These are phyloP conservation scores for Tyria jacobaeae DNA, from an alignment of 2,888 invertebrate species.

Conservation along the genomic window DNA sequence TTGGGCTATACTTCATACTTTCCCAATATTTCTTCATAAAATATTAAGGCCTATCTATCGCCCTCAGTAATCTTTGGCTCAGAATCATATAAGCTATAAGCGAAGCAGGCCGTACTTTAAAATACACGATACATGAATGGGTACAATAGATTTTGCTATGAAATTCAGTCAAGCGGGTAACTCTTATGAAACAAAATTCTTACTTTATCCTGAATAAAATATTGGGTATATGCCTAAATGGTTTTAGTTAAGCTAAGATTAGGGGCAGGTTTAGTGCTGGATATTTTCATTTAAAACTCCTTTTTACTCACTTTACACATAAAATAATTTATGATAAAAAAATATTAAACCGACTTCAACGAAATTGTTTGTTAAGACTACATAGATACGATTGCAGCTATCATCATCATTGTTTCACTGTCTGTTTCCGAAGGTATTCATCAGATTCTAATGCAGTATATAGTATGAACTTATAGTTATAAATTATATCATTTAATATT, in stretches of 20 bases:
- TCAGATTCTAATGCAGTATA: no score
- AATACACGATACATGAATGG: constrained; percentile 40
- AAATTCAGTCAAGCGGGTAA: constrained; percentile 27
- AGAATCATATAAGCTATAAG: constrained; percentile 70
- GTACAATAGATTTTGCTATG: constrained; percentile 27
- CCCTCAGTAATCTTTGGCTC: constrained; percentile 67
- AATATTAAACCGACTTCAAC: no score
- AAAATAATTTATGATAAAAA: no score
- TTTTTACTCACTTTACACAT: no score
- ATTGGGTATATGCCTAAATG: constrained; percentile 4
- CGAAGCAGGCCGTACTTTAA: constrained; percentile 52
- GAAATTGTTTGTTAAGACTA: no score
- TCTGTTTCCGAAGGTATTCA: no score
- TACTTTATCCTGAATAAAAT: constrained; percentile 27
- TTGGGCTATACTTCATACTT: constrained; percentile 40
- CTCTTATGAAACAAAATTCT: constrained; percentile 22
- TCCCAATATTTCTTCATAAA: constrained; percentile 78
- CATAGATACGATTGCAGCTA: no score
- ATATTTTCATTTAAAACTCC: no score
- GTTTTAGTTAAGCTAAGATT: not conserved
- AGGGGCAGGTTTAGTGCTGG: no score
- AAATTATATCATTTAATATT: no score
- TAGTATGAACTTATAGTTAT: no score
- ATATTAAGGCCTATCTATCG: constrained; percentile 76
- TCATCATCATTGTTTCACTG: no score